phyloP scores from a whole-genome alignment of 2,888 invertebrate species.

The Tipula vernalis region DNA sequence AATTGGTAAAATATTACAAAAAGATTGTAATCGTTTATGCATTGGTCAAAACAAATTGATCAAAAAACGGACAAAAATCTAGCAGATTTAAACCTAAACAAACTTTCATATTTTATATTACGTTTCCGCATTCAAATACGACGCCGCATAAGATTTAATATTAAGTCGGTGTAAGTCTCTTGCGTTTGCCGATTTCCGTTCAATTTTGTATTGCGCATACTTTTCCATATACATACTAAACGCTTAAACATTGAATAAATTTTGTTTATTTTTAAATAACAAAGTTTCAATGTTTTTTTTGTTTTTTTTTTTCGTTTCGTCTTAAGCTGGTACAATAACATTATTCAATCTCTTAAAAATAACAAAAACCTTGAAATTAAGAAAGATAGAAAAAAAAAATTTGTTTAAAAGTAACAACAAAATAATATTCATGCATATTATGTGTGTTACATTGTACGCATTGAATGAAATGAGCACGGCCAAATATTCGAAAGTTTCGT shows the following conservation, averaged over 20 bases:
- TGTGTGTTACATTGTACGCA: neutral
- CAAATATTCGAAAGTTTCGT: neutral
- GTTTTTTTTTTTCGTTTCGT: neutral
- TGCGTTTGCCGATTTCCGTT: neutral
- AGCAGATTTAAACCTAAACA: no score
- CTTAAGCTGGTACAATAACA: neutral
- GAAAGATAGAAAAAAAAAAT: neutral
- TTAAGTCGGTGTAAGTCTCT: neutral
- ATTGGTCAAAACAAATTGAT: no score
- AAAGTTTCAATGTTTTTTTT: neutral
- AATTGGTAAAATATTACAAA: no score
- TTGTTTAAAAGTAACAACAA: neutral
- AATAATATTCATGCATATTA: neutral
- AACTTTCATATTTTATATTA: neutral
- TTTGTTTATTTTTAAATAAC: neutral
- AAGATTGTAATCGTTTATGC: no score
- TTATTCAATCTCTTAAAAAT: conserved; percentile 4
- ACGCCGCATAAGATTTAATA: neutral
- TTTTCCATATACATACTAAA: neutral
- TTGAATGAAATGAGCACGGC: neutral
- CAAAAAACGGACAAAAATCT: no score
- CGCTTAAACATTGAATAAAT: neutral
- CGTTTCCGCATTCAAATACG: neutral
- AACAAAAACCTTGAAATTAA: neutral
- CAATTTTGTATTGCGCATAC: neutral